Evolutionary conservation across 2,797 vertebrate genomes (phyloP).

Genomic region (Myotis findleyi): DNA sequence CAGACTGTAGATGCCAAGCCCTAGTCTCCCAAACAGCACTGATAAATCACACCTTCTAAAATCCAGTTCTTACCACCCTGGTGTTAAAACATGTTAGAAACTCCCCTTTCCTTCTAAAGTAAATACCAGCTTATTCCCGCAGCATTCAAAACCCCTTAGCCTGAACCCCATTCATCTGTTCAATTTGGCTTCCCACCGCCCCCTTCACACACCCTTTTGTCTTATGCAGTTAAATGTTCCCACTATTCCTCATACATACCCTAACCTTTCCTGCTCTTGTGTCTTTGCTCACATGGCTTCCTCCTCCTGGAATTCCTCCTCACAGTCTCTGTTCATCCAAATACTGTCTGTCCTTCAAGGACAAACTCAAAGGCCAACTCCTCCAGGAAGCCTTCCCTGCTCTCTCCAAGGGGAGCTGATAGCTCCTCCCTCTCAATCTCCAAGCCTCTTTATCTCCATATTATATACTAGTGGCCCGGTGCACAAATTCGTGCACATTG

Average conservation of each 20-base stretch:
- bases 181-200: neutral
- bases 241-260: neutral
- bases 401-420: neutral
- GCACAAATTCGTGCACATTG: too few relatives aligned
- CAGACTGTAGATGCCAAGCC: neutral
- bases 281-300: neutral
- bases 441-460: neutral
- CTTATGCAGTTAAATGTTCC: neutral
- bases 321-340: neutral
- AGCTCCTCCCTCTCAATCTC: neutral
- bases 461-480: neutral
- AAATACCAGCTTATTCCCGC: neutral
- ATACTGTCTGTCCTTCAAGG: neutral
- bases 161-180: neutral
- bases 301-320: neutral
- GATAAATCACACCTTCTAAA: neutral
- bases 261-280: neutral
- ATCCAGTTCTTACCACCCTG: neutral
- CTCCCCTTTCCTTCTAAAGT: neutral
- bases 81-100: neutral
- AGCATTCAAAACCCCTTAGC: neutral
- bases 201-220: neutral
- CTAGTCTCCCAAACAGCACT: neutral
- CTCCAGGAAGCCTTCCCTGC: neutral
- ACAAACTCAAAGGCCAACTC: neutral